These are phyloP conservation scores for Morinoia aosen DNA, from an alignment of 2,888 invertebrate species.

Conservation along the genomic window DNA sequence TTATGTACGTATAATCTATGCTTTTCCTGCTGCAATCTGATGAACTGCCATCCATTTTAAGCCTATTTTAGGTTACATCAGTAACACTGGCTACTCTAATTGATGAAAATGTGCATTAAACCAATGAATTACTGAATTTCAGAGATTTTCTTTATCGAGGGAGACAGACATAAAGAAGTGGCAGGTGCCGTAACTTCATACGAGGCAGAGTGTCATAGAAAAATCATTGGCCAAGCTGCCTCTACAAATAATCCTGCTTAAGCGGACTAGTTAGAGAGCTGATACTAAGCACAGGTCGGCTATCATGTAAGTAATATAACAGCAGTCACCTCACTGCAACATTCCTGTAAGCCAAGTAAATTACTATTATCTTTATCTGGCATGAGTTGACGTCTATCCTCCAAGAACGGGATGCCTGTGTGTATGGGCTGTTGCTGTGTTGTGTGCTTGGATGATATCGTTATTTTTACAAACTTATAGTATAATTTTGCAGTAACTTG, in stretches of 20 bases:
- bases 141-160: constrained; percentile 45
- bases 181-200: constrained; percentile 27
- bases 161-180: constrained; percentile 17
- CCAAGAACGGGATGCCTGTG: neutral
- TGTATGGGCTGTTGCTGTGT: neutral
- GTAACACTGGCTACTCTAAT: neutral
- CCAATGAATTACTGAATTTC: constrained; percentile 49
- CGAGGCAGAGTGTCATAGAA: constrained; percentile 31
- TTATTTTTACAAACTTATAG: neutral
- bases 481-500: neutral
- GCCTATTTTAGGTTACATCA: neutral
- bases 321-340: constrained; percentile 14
- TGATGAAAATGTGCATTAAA: constrained; percentile 36
- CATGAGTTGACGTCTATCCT: neutral
- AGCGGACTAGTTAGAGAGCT: constrained; percentile 49
- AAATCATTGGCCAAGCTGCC: constrained; percentile 31
- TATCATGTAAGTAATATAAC: constrained; percentile 43
- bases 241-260: constrained; percentile 32
- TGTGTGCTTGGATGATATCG: neutral
- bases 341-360: neutral
- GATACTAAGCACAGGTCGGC: constrained; percentile 40
- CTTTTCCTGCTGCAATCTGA: neutral
- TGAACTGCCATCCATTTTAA: neutral
- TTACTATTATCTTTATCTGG: neutral
- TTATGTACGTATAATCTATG: constrained; percentile 5